Evolutionary conservation across 2,113 vertebrate genomes (phyloP), one percentile per base, ranked within the genome.

Genomic region (Psettodes erumei): DNA sequence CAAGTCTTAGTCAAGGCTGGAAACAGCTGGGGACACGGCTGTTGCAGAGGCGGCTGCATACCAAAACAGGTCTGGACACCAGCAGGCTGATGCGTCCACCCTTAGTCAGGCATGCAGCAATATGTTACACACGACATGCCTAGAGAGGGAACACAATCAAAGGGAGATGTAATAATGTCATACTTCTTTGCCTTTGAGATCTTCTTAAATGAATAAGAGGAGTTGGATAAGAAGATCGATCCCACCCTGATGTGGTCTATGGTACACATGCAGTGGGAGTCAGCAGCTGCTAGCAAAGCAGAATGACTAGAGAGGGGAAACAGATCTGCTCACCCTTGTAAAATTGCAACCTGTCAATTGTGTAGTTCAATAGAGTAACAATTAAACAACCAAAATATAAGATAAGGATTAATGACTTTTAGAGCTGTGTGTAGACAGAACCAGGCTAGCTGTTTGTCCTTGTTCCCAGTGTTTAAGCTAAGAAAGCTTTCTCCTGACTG

Each of bases 61-160:
- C 93, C 92, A 86, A n/a, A 93, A 91, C 93, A 94, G 89, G 93
- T 93, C 93, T 90, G 89, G 89, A 93, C 93, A 93, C 86, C 93
- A 79, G 85, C 85, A 51, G 38, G 28, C 75, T 66, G 72, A 89
- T 88, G 83, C 87, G 87, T 93, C 88, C 77, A 89, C 86, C 82
- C 71, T 61, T 51, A 73, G 79, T 63, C 71, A 90, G 85, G 87
- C 82, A 91, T 82, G 87, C 82, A 83, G 77, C 64, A 78, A 40
- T 78, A 60, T 30, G 50, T 37, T 76, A 35, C 75, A 68, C 33
- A 66, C 71, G 89, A 68, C 81, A 88, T 70, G 71, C 83, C 82
- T 70, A 50, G 25, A 76, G 66, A 85, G 40, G 32, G 54, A 71
- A 48, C 12, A 28, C 6, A 82, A 63, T 61, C 71, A 71, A 47